Evolutionary conservation across 2,888 invertebrate species (phyloP), one percentile per base, ranked within the genome.

Genomic region (Sminthurinus aureus): DNA sequence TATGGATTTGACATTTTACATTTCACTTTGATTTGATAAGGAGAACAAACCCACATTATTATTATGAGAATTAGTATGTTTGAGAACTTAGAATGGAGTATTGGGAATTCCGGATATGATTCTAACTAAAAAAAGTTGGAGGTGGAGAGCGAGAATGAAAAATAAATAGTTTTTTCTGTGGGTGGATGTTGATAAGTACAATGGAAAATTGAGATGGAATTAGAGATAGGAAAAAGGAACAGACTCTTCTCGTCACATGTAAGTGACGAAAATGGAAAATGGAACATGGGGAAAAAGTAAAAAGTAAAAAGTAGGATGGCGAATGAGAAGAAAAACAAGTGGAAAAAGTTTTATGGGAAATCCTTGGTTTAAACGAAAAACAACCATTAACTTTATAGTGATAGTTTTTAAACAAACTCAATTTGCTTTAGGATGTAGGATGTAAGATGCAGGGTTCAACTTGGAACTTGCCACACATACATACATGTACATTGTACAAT

Each of bases 361-460:
- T 51, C 22, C 20, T 52, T 51, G 8, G 9, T 78, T 58, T 58
- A 18, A 18, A 22, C 20, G 20, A 22, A 71, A 71, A 71, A 26
- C 26, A 71, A 24, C 24, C 24, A 71, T 69, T 69, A 71, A 71
- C 24, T 71, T 71, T 71, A 38, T 38, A 71, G 71, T 24, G 71
- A 71, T 24, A 71, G 26, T 24, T 71, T 64, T 71, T 71, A 71
- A 71, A 24, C 71, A 71, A 71, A 71, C 24, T 71, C 71, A 71
- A 71, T 13, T 71, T 71, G 22, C 24, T 15, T 8, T n/a, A 11
- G 67, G 64, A 64, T 12, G 58, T 15, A n/a, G n/a, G n/a, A n/a
- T n/a, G n/a, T n/a, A n/a, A n/a, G n/a, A n/a, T n/a, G n/a, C n/a
- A n/a, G n/a, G n/a, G n/a, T 38, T 38, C 38, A 38, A 38, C 38